Conservation (phyloP, 1,140 invertebrate species). For the Planococcus citri region DNA sequence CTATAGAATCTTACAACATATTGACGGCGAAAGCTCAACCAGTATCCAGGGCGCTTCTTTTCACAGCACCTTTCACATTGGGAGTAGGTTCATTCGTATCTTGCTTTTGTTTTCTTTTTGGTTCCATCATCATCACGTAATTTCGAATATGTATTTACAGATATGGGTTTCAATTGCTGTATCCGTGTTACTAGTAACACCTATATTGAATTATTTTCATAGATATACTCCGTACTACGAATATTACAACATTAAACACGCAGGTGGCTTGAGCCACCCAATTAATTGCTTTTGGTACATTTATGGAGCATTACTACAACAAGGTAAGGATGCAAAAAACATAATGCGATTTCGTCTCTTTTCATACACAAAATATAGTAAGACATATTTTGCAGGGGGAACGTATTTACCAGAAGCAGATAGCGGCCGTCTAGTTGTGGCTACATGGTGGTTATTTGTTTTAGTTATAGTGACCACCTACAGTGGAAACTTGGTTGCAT, state of each 20-base stretch:
- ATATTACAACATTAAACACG: slow-evolving; percentile 38
- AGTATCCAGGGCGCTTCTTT: slow-evolving; percentile 63
- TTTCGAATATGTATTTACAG: slow-evolving; percentile 36
- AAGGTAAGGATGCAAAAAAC: slow-evolving; percentile 47
- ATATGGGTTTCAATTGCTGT: slow-evolving; percentile 66
- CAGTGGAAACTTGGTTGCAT: slow-evolving; percentile 82
- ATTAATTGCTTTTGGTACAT: slow-evolving; percentile 79
- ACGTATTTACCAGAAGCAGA: slow-evolving; percentile 69
- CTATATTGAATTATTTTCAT: slow-evolving; percentile 64
- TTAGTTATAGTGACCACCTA: slow-evolving; percentile 83
- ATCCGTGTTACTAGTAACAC: slow-evolving; percentile 59
- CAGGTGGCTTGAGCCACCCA: slow-evolving; percentile 49
- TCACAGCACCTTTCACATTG: slow-evolving; percentile 68
- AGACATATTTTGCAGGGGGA: slow-evolving; percentile 47
- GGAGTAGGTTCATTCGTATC: slow-evolving; percentile 45
- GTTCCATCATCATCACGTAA: too few relatives aligned
- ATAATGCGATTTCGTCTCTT: neutral
- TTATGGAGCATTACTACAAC: slow-evolving; percentile 77
- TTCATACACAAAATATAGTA: neutral
- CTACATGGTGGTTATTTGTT: slow-evolving; percentile 86
- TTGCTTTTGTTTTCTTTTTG: neutral
- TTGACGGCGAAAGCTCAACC: slow-evolving; percentile 59
- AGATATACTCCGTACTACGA: slow-evolving; percentile 55
- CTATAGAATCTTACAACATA: slow-evolving; percentile 64
- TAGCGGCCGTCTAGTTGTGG: slow-evolving; percentile 75